Percentiles rank a stretch among this genome's conserved stretches.
phyloP scores from a whole-genome alignment of 2,888 invertebrate species.

The Acheta domesticus region DNA sequence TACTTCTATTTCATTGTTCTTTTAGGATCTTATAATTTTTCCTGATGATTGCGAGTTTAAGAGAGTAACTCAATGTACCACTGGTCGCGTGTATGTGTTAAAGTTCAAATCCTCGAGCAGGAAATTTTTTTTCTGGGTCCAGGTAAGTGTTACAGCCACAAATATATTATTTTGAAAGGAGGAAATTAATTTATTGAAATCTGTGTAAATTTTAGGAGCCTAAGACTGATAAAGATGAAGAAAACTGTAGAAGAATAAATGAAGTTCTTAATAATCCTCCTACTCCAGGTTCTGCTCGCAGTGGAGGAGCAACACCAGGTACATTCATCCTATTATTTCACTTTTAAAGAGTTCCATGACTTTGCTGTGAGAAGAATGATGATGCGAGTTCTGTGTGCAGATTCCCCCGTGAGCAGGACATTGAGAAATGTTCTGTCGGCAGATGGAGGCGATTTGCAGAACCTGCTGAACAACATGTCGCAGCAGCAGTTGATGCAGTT shows the following conservation, averaged over 20 bases:
- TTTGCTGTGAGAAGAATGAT: not conserved
- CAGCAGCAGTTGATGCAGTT: slow-evolving; percentile 96
- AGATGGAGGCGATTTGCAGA: slow-evolving; percentile 87
- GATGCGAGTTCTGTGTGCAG: slow-evolving; percentile 9
- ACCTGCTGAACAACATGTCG: slow-evolving; percentile 90
- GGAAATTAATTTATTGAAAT: too few relatives aligned
- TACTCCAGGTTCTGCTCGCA: slow-evolving; percentile 68
- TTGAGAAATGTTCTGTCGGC: slow-evolving; percentile 21
- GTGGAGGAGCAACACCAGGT: slow-evolving; percentile 61
- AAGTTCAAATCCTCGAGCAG: slow-evolving; percentile 93
- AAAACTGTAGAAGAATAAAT: slow-evolving; percentile 86
- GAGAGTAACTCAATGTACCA: slow-evolving; percentile 89
- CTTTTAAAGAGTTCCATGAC: not conserved
- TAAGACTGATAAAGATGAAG: slow-evolving; percentile 93
- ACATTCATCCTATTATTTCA: slow-evolving; percentile 27
- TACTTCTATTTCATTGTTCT: slow-evolving; percentile 30
- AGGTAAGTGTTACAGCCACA: slow-evolving; percentile 57
- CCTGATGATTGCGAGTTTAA: slow-evolving; percentile 99
- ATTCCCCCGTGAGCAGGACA: slow-evolving; percentile 18
- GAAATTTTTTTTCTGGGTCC: slow-evolving; percentile 97
- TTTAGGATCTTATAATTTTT: slow-evolving; percentile 90
- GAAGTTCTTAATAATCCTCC: slow-evolving; percentile 95
- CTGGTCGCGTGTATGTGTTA: slow-evolving; percentile 91
- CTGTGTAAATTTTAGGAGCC: slow-evolving; percentile 64
- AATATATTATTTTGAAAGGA: too few relatives aligned